Conservation (phyloP, 2,888 invertebrate species). For the Unio delphinus region DNA sequence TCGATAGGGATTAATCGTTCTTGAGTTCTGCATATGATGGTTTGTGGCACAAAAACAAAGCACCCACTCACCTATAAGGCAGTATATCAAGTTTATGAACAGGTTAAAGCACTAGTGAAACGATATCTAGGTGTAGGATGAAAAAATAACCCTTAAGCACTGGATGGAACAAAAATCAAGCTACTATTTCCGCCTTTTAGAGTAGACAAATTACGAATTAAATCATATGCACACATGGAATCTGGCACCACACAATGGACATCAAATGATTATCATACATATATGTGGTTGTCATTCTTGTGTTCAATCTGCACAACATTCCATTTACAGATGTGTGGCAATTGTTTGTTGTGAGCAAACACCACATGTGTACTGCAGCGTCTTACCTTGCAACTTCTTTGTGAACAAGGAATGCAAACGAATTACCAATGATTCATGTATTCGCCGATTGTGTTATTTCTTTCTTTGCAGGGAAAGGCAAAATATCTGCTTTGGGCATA, state of each 20-base stretch:
- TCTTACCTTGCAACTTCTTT: constrained; percentile 16
- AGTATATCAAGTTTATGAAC: neutral
- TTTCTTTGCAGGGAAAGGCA: too few species aligned
- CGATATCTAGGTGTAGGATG: neutral
- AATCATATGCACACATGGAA: constrained; percentile 17
- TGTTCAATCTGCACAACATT: neutral
- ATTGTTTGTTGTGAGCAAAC: constrained; percentile 25
- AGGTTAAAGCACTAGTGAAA: neutral
- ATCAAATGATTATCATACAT: constrained; percentile 18
- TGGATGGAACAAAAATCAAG: neutral
- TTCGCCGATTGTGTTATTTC: constrained; percentile 23
- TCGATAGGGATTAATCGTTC: too few species aligned
- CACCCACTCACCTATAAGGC: neutral
- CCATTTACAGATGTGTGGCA: constrained; percentile 16
- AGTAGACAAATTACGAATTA: too few species aligned
- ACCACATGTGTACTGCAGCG: constrained; percentile 24
- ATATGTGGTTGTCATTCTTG: constrained; percentile 28
- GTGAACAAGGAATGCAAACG: constrained; percentile 12
- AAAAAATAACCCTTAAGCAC: neutral
- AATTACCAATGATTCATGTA: too few species aligned
- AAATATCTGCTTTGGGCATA: too few species aligned
- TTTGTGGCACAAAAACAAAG: neutral
- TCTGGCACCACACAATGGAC: constrained; percentile 18
- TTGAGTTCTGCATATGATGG: neutral
- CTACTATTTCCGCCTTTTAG: too few species aligned